Base-by-base conservation (phyloP, 2,797 vertebrate genomes). In the Vireo griseus region DNA sequence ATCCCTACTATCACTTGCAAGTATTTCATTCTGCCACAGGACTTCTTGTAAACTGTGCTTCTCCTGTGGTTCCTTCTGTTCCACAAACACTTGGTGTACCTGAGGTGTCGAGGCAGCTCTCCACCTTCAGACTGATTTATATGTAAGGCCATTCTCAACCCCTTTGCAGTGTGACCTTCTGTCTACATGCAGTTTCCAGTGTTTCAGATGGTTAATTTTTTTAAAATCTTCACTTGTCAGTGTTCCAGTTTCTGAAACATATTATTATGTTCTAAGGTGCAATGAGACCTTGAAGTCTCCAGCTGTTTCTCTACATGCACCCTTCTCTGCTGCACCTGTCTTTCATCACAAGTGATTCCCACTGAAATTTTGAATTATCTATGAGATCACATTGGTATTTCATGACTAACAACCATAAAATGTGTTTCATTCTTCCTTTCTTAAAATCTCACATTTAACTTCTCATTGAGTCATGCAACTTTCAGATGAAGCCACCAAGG, bases 31-130 rank as follows among this genome's bases (percentile, higher is more conserved):
- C 65, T 86, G 33, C 71, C 50, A 90, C 77, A 63, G 25, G n/a
- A 58, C 15, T 58, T 61, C 29, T 15, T 61, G 15, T 22, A 48
- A 89, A 78, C 11, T 45, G 40, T 52, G 22, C 10, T 47, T 86
- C 52, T 81, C n/a, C 48, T 63, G 63, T 2, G 3, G 14, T 22
- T 81, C 16, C 50, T 59, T 25, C 50, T 86, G 42, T 40, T 61
- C 47, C 2, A 2, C 48, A 61, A 47, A 35, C 1, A 2, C 29
- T 76, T 54, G 40, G 42, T 61, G 6, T 35, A 50, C 28, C 6
- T 54, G 33, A 73, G 35, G 51, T 1, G 1, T 2, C 0, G 0
- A 48, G 16, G 17, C 16, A 75, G 11, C 37, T 61, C 65, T 80
- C 39, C 20, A n/a, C 22, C 42, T 82, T 73, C 71, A 48, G 31